These are phyloP conservation scores for Magallana gigas DNA, from an alignment of 1,140 invertebrate genomes.

Conservation along the genomic window DNA sequence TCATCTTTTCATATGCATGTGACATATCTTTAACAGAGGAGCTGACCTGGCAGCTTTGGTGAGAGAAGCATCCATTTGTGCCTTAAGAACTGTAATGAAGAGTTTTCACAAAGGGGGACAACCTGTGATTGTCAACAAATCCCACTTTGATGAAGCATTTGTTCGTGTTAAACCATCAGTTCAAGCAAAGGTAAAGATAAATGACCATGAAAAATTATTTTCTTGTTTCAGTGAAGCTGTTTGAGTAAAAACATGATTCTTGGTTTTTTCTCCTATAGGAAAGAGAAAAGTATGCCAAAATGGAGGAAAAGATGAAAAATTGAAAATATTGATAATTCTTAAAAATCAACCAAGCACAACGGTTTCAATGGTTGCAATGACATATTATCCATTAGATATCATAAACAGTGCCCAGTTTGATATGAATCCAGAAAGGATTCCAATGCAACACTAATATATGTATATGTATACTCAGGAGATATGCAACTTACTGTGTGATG, in stretches of 20 bases:
- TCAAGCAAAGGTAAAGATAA: constrained; percentile 83
- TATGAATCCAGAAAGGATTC: no score
- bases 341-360: no score
- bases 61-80: constrained; percentile 88
- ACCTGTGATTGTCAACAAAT: constrained; percentile 77
- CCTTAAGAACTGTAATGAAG: constrained; percentile 84
- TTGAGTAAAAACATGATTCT: no score
- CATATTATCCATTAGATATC: no score
- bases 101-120: constrained; percentile 40
- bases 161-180: constrained; percentile 90
- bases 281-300: constrained; percentile 12
- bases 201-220: background rate
- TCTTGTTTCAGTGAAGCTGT: no score
- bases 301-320: background rate
- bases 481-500: no score
- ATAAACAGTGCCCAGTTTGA: no score
- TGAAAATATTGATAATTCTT: background rate
- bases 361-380: no score
- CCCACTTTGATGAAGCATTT: constrained; percentile 85
- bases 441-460: no score
- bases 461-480: no score
- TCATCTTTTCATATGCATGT: no score
- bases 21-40: constrained; percentile 81
- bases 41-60: constrained; percentile 94
- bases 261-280: background rate